phyloP scores from a whole-genome alignment of 2,113 vertebrate genomes.

The Echinops telfairi region DNA sequence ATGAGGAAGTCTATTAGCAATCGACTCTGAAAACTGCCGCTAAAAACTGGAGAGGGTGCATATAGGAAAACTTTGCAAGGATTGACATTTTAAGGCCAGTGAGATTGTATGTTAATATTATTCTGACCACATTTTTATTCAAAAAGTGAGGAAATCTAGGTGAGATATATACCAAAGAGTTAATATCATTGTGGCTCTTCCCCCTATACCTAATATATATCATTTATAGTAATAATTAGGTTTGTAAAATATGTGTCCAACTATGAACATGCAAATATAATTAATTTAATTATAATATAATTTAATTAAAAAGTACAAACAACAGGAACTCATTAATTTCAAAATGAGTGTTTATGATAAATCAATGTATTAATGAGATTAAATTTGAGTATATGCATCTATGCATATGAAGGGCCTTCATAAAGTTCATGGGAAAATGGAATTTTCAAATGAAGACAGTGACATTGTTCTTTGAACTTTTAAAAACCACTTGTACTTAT shows the following conservation, averaged over 20 bases:
- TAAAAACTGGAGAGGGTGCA: background rate
- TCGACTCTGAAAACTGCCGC: background rate
- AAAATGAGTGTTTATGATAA: background rate
- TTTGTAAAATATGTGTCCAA: constrained; percentile 8
- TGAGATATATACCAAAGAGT: background rate
- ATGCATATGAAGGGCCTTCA: no score
- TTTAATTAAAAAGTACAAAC: background rate
- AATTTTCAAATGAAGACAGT: no score
- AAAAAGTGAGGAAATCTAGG: background rate
- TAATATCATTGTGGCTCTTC: background rate
- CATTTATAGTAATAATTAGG: constrained; percentile 8
- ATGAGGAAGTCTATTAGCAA: background rate
- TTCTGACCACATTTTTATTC: background rate
- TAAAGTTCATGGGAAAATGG: no score
- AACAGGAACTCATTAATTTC: constrained; percentile 22
- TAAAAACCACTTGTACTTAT: background rate
- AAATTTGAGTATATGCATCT: background rate
- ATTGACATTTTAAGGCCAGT: background rate
- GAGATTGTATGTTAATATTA: background rate
- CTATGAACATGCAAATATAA: background rate
- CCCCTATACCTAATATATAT: background rate
- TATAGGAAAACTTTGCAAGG: background rate
- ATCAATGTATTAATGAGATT: background rate
- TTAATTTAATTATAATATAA: no score
- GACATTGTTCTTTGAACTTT: no score